phyloP scores from a whole-genome alignment of 2,888 invertebrate species.

The Schrankia costaestrigalis region DNA sequence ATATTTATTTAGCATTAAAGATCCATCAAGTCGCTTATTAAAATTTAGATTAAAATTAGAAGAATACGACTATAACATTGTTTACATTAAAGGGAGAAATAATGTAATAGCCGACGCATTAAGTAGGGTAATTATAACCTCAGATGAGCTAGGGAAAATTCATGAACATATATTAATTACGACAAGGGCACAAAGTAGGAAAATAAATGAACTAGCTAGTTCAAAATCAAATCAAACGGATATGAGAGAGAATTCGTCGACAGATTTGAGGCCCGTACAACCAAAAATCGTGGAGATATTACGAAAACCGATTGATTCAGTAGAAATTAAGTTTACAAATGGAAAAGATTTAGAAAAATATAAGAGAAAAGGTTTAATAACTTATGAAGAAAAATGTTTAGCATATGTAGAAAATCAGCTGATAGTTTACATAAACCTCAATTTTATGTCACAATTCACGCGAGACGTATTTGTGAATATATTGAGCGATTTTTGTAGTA shows the following conservation, averaged over 20 bases:
- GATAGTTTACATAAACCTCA: slow-evolving; percentile 6
- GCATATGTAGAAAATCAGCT: not conserved
- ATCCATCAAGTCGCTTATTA: slow-evolving; percentile 4
- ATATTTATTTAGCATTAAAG: not conserved
- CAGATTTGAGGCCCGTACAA: slow-evolving; percentile 7
- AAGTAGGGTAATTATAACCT: not conserved
- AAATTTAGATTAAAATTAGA: slow-evolving; percentile 1
- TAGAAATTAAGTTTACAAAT: not conserved
- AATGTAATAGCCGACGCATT: slow-evolving; percentile 2
- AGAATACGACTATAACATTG: slow-evolving; percentile 1
- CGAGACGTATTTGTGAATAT: slow-evolving; percentile 11
- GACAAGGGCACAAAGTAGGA: not conserved
- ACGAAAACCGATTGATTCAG: not conserved
- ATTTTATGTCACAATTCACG: slow-evolving; percentile 9
- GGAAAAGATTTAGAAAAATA: not conserved
- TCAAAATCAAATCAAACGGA: no score
- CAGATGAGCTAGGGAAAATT: not conserved
- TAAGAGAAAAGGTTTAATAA: not conserved
- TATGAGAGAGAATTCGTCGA: not conserved
- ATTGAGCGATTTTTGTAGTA: slow-evolving; percentile 7
- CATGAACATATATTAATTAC: slow-evolving; percentile 5
- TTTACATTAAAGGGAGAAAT: slow-evolving; percentile 1
- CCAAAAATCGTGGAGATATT: slow-evolving; percentile 9
- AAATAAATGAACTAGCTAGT: not conserved
- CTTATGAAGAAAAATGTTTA: not conserved